Conservation (phyloP, 1,140 invertebrate genomes). For the Drosophila ambigua region DNA sequence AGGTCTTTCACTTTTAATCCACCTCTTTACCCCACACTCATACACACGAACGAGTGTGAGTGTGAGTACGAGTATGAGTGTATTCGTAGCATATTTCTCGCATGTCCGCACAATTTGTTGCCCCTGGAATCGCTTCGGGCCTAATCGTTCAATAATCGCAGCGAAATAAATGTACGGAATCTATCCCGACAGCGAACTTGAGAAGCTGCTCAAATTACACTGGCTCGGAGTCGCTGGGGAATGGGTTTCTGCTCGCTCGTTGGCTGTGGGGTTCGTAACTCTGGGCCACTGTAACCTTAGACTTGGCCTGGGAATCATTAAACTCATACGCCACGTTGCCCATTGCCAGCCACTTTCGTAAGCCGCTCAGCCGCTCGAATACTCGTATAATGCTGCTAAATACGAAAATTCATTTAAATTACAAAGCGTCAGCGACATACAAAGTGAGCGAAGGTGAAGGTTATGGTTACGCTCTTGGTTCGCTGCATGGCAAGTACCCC, state of each 20-base stretch:
- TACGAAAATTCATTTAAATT: conserved; percentile 69
- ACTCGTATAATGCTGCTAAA: conserved; percentile 45
- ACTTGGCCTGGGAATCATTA: conserved; percentile 56
- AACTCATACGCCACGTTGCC: conserved; percentile 64
- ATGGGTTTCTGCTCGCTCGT: background rate
- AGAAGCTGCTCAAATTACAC: conserved; percentile 63
- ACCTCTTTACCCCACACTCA: background rate
- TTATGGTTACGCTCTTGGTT: conserved; percentile 16
- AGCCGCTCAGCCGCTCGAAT: conserved; percentile 29
- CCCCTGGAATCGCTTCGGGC: conserved; percentile 25
- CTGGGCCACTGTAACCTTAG: conserved; percentile 63
- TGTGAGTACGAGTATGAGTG: too few species aligned
- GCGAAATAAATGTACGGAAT: conserved; percentile 42
- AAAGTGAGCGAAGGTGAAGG: conserved; percentile 68
- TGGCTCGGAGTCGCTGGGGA: conserved; percentile 19
- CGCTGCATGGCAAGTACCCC: background rate
- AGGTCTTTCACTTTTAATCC: conserved; percentile 53
- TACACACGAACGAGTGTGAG: too few species aligned
- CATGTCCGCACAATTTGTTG: conserved; percentile 52
- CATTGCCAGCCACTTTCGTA: conserved; percentile 29
- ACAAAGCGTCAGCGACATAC: conserved; percentile 52
- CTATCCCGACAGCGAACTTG: conserved; percentile 53
- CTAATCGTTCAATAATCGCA: conserved; percentile 55
- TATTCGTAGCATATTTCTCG: conserved; percentile 19
- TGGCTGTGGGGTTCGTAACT: background rate